Base-by-base conservation (phyloP, 1,140 invertebrate genomes). In the Nymphalis io region DNA sequence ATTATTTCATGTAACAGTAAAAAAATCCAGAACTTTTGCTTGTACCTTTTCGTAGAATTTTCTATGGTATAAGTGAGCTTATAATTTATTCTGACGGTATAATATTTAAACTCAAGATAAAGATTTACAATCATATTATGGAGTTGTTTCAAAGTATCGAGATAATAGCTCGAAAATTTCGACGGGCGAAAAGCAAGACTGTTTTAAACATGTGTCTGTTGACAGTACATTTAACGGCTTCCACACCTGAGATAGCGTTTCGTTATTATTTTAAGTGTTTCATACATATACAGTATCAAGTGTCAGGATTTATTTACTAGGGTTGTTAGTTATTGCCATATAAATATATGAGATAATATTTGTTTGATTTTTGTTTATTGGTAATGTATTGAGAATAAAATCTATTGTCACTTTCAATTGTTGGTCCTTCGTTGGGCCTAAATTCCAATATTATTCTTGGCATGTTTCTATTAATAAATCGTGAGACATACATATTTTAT, bases 221-320 rank as follows among this genome's bases (percentile, higher is more conserved):
- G 13, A 20, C 46, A 2, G 46, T 51, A 51, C 46, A 15, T 12
- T 60, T 60, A 23, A 60, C 21, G 18, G 59, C 6, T 18, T 13
- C 16, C 42, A 18, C 38, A 60, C 39, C 59, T 44, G 38, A 60
- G 38, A 59, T 33, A 21, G 12, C 15, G 51, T 55, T 55, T 27
- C 20, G 23, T 55, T 55, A 55, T 55, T 55, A 55, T 55, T 55
- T 55, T 55, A 55, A 55, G 51, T 33, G 51, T 27, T 55, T 13
- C 21, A 16, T 0, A 33, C 13, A 55, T 20, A 27, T 27, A 55
- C 51, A 60, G 16, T 60, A 60, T 23, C 2, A 18, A 20, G 10
- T 44, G 8, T 44, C 40, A 55, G 51, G 51, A 27, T 55, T 55
- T 55, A 55, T 55, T 33, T 55, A 55, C 15, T 55, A 55, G 5